Conservation (phyloP, 2,888 invertebrate species). For the Zaprionus lineosus region DNA sequence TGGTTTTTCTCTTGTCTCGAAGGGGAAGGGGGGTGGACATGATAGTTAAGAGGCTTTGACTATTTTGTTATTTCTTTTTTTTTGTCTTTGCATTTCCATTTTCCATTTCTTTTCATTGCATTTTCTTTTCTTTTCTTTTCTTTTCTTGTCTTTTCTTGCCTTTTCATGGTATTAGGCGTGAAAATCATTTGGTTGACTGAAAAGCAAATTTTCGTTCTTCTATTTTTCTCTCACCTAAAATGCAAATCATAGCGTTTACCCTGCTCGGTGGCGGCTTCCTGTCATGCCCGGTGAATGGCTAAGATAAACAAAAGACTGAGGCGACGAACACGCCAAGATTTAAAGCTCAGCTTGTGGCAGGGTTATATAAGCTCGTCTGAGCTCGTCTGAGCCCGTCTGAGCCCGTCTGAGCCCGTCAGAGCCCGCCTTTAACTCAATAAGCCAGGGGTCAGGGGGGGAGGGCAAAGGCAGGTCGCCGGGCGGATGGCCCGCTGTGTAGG, state of each 20-base stretch:
- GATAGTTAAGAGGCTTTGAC: conserved; percentile 12
- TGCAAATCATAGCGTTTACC: conserved; percentile 56
- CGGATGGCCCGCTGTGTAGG: conserved; percentile 66
- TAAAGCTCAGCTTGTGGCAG: conserved; percentile 45
- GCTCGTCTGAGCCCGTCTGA: too few species aligned
- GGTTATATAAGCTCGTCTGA: conserved; percentile 67
- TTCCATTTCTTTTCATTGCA: too few species aligned
- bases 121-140: too few species aligned
- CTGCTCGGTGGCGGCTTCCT: conserved; percentile 44
- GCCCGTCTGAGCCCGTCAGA: too few species aligned
- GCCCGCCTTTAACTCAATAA: conserved; percentile 62
- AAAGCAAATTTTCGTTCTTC: conserved; percentile 23
- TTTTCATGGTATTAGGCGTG: conserved; percentile 20
- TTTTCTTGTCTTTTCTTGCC: neutral
- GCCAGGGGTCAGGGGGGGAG: conserved; percentile 44
- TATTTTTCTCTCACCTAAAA: conserved; percentile 27
- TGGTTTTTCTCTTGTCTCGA: too few species aligned
- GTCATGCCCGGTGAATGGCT: conserved; percentile 19
- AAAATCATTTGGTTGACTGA: conserved; percentile 45
- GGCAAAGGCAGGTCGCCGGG: neutral
- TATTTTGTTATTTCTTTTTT: too few species aligned
- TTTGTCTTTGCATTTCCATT: too few species aligned
- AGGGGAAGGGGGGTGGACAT: neutral
- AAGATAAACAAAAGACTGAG: conserved; percentile 66
- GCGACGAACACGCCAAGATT: conserved; percentile 58